A percentile compares a stretch with the other conserved stretches of the same genome.
Evolutionary conservation across 2,113 vertebrate genomes (phyloP).

Genomic region (Dissostichus mawsoni): DNA sequence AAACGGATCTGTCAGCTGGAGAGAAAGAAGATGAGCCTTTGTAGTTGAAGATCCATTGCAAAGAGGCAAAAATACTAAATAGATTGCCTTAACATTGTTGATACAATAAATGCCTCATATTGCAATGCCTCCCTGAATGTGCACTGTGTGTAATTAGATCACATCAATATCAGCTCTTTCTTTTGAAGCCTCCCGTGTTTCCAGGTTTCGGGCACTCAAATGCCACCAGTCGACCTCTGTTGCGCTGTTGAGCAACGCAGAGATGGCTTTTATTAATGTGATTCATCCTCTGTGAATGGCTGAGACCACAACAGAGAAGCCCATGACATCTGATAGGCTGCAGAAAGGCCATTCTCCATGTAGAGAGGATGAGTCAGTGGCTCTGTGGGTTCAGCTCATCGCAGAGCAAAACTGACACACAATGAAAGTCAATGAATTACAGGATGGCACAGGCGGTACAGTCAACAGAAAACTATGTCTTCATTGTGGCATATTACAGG

Average conservation of each 20-base stretch:
- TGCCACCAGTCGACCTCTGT: constrained; percentile 68
- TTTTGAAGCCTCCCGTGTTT: constrained; percentile 55
- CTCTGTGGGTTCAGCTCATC: constrained; percentile 64
- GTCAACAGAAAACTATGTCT: constrained; percentile 59
- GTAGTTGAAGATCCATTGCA: constrained; percentile 26
- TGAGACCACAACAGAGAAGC: constrained; percentile 75
- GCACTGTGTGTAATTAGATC: neutral
- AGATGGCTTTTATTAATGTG: constrained; percentile 76
- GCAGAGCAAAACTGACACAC: constrained; percentile 47
- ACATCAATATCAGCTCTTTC: constrained; percentile 30
- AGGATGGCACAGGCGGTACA: constrained; percentile 47
- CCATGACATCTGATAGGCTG: constrained; percentile 73
- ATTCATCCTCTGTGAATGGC: constrained; percentile 77
- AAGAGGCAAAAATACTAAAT: constrained; percentile 30
- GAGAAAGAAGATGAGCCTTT: constrained; percentile 51
- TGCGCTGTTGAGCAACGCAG: constrained; percentile 51
- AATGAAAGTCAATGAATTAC: constrained; percentile 63
- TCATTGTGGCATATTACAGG: constrained; percentile 43
- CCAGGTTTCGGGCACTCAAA: constrained; percentile 63
- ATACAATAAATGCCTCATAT: constrained; percentile 8
- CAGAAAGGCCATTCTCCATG: constrained; percentile 71
- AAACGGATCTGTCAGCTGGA: constrained; percentile 43
- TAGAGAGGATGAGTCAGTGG: constrained; percentile 70
- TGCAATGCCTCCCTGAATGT: constrained; percentile 11
- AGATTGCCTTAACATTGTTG: neutral